These are phyloP conservation scores for Drosophila virilis DNA, from an alignment of 1,140 invertebrate genomes.

Conservation along the genomic window DNA sequence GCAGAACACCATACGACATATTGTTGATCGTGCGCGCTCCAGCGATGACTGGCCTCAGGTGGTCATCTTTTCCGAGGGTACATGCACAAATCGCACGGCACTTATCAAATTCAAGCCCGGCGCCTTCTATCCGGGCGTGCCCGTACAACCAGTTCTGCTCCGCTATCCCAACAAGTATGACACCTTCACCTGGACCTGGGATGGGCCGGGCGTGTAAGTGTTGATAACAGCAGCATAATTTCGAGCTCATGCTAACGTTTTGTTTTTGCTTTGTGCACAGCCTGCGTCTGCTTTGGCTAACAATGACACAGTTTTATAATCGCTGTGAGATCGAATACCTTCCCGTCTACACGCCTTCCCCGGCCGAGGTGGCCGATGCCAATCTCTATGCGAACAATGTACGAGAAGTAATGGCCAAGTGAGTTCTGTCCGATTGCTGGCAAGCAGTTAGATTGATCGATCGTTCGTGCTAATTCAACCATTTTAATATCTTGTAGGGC, in stretches of 20 bases:
- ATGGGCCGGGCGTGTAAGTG: constrained; percentile 97
- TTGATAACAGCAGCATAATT: too few species aligned
- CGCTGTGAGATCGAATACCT: constrained; percentile 97
- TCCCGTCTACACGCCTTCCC: constrained; percentile 94
- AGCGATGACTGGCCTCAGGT: constrained; percentile 96
- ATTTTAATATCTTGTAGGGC: constrained; percentile 86
- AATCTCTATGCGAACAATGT: constrained; percentile 97
- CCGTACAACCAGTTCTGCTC: constrained; percentile 97
- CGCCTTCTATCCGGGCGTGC: constrained; percentile 96
- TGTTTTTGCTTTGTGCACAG: constrained; percentile 29
- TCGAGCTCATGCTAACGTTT: too few species aligned
- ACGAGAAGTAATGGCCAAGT: constrained; percentile 95
- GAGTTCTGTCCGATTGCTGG: constrained; percentile 73
- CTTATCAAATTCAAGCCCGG: constrained; percentile 98
- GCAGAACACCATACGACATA: constrained; percentile 95
- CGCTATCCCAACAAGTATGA: constrained; percentile 96
- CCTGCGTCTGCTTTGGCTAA: constrained; percentile 91
- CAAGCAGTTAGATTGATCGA: background rate
- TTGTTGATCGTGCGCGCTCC: constrained; percentile 93
- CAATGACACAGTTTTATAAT: constrained; percentile 95
- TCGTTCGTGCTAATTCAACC: background rate
- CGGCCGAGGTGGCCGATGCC: constrained; percentile 94
- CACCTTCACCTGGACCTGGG: constrained; percentile 98
- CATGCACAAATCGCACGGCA: constrained; percentile 96
- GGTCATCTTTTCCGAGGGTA: constrained; percentile 97